Evolutionary conservation across 1,140 invertebrate genomes (phyloP).

Genomic region (Drosophila gunungcola): DNA sequence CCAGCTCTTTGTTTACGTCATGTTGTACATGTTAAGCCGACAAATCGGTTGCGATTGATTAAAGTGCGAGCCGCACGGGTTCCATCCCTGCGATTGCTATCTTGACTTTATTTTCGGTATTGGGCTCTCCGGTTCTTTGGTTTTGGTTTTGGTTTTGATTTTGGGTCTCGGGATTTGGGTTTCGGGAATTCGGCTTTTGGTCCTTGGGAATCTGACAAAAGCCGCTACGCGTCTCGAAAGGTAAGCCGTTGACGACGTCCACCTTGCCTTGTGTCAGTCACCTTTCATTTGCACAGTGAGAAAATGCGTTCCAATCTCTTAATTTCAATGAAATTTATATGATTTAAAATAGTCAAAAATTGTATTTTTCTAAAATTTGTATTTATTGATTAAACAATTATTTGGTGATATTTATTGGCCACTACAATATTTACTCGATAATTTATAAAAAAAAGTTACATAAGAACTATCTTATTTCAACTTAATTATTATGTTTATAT

Average conservation of each 20-base stretch:
- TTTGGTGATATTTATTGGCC: no score
- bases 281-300: background rate
- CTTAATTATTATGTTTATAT: no score
- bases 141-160: slow-evolving; percentile 6
- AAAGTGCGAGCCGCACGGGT: slow-evolving; percentile 61
- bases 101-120: slow-evolving; percentile 68
- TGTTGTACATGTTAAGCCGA: slow-evolving; percentile 85
- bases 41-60: slow-evolving; percentile 85
- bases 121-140: slow-evolving; percentile 8
- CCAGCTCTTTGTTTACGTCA: slow-evolving; percentile 69
- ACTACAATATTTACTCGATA: no score
- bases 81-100: slow-evolving; percentile 57
- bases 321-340: background rate
- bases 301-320: background rate
- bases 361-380: no score
- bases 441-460: no score
- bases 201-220: slow-evolving; percentile 49
- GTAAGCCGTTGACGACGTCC: slow-evolving; percentile 72
- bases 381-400: no score
- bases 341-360: no score
- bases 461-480: no score
- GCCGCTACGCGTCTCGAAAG: slow-evolving; percentile 40
- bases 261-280: slow-evolving; percentile 48
- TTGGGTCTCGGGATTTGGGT: background rate
- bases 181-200: slow-evolving; percentile 18